Evolutionary conservation across 2,888 invertebrate genomes (phyloP).

Genomic region (Odontomyia ornata): DNA sequence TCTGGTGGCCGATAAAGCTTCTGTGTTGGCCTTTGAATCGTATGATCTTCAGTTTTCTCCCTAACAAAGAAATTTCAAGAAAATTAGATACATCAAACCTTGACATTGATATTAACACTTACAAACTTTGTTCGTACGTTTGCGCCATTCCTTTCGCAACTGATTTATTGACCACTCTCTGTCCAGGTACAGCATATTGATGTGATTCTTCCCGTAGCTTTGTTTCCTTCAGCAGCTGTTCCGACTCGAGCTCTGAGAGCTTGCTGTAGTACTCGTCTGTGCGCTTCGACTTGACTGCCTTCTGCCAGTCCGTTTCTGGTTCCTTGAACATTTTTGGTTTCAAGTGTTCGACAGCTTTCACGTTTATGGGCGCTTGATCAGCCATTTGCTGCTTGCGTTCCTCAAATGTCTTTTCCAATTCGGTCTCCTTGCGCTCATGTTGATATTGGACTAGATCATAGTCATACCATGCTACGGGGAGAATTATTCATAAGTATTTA

Average conservation of each 20-base stretch:
- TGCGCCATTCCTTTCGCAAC: slow-evolving; percentile 88
- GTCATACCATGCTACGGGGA: slow-evolving; percentile 87
- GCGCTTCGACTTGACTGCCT: slow-evolving; percentile 81
- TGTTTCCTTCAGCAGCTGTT: slow-evolving; percentile 84
- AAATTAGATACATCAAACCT: neutral
- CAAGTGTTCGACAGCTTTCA: slow-evolving; percentile 68
- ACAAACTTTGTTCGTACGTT: slow-evolving; percentile 85
- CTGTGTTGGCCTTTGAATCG: slow-evolving; percentile 63
- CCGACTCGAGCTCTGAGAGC: slow-evolving; percentile 83
- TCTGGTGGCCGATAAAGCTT: slow-evolving; percentile 68
- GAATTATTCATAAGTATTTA: neutral
- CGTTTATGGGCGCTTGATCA: slow-evolving; percentile 72
- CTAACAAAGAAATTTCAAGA: slow-evolving; percentile 60
- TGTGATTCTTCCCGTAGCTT: slow-evolving; percentile 79
- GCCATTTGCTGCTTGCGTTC: slow-evolving; percentile 78
- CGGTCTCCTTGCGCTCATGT: slow-evolving; percentile 79
- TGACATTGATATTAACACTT: slow-evolving; percentile 64
- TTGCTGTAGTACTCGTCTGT: slow-evolving; percentile 84
- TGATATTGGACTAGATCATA: slow-evolving; percentile 86
- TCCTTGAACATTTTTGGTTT: slow-evolving; percentile 76
- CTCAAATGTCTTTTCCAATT: slow-evolving; percentile 87
- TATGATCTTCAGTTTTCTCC: slow-evolving; percentile 69
- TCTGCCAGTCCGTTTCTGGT: slow-evolving; percentile 86
- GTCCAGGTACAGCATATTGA: slow-evolving; percentile 86
- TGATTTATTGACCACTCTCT: slow-evolving; percentile 78